Conservation (phyloP, 2,797 vertebrate species). For the Spea hammondii region DNA sequence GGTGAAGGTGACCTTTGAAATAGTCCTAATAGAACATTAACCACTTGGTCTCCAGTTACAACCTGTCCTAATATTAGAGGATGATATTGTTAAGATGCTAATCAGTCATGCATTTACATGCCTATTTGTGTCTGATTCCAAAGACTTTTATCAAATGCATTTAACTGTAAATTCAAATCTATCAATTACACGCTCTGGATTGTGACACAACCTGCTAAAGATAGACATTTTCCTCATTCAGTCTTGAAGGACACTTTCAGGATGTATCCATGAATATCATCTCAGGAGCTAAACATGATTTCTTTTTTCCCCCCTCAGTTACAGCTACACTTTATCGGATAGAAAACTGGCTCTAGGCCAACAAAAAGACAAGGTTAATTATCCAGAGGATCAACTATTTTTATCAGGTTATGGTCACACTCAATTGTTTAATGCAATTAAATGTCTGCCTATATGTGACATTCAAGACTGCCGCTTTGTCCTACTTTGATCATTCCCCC, state of each 20-base stretch:
- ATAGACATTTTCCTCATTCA: constrained; percentile 46
- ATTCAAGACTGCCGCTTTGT: constrained; percentile 47
- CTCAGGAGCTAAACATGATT: constrained; percentile 41
- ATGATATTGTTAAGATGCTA: not conserved
- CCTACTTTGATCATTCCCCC: constrained; percentile 40
- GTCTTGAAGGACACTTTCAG: constrained; percentile 43
- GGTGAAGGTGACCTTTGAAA: not conserved
- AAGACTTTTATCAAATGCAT: constrained; percentile 11
- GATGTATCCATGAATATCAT: constrained; percentile 47
- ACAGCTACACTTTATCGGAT: constrained; percentile 41
- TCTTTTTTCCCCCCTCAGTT: constrained; percentile 5
- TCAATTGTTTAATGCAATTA: constrained; percentile 53
- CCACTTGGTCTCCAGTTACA: not conserved
- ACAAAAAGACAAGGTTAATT: constrained; percentile 52
- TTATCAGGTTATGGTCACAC: constrained; percentile 52
- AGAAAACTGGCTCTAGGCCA: constrained; percentile 49
- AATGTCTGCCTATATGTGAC: constrained; percentile 50
- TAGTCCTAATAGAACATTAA: not conserved
- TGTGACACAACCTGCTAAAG: constrained; percentile 47
- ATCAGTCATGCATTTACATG: not conserved
- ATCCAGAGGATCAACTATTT: constrained; percentile 53
- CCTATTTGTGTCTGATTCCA: not conserved
- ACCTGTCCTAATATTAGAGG: not conserved
- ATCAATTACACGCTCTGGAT: constrained; percentile 29
- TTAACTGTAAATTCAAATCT: constrained; percentile 42